Conservation (phyloP, 2,888 invertebrate species). For the Drosophila merina region DNA sequence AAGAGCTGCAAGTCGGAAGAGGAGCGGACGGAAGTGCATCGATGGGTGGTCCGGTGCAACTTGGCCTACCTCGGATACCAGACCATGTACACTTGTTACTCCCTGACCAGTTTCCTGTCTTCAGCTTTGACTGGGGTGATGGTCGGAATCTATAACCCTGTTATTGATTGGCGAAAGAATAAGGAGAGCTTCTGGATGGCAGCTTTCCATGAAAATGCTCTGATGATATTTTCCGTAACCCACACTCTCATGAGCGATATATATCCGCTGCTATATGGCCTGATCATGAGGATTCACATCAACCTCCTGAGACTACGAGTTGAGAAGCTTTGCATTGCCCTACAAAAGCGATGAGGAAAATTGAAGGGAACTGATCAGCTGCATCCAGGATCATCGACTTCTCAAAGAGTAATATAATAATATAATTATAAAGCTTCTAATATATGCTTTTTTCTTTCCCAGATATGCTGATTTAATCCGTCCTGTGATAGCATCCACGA, state of each 20-base stretch:
- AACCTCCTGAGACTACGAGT: constrained; percentile 35
- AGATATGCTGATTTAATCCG: constrained; percentile 42
- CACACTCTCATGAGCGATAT: constrained; percentile 37
- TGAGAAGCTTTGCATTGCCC: constrained; percentile 15
- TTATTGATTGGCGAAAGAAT: constrained; percentile 40
- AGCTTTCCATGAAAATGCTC: constrained; percentile 24
- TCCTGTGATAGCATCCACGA: constrained; percentile 43
- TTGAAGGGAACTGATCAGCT: constrained; percentile 36
- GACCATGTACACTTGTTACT: constrained; percentile 8
- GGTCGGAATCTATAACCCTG: constrained; percentile 42
- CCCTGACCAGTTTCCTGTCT: constrained; percentile 5
- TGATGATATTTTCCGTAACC: constrained; percentile 7
- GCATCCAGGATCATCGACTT: constrained; percentile 47
- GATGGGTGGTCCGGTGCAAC: constrained; percentile 37
- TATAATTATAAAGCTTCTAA: not conserved
- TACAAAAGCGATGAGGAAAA: constrained; percentile 1
- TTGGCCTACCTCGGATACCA: constrained; percentile 33
- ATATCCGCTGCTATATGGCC: constrained; percentile 10
- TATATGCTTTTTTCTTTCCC: not conserved
- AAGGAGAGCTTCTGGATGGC: constrained; percentile 17
- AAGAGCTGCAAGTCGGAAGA: constrained; percentile 13
- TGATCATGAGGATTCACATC: constrained; percentile 37
- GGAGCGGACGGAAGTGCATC: constrained; percentile 31
- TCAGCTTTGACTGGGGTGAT: constrained; percentile 22
- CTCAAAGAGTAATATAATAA: constrained; percentile 38